A percentile compares a stretch with the other conserved stretches of the same genome.
phyloP scores from a whole-genome alignment of 2,113 vertebrate genomes.

The Passer domesticus region DNA sequence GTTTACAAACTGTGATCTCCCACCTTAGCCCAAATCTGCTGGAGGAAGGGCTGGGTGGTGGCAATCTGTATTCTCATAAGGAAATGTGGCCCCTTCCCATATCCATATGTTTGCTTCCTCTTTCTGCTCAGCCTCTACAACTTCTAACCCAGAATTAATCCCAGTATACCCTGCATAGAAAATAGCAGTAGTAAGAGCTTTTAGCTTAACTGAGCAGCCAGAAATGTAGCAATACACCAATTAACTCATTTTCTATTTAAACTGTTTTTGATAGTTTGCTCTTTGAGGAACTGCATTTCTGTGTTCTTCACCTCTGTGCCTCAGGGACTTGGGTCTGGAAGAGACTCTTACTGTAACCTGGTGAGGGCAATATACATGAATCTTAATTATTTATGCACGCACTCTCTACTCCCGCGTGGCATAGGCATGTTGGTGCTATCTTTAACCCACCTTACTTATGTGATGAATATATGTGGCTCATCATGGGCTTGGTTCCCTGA shows the following conservation, averaged over 20 bases:
- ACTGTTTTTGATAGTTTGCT: not conserved
- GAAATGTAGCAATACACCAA: not conserved
- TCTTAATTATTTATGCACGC: not conserved
- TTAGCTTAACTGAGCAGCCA: not conserved
- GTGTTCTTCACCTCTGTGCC: not conserved
- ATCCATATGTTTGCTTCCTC: rapidly evolving
- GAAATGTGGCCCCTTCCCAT: not conserved
- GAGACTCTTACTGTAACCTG: not conserved
- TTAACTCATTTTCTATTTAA: not conserved
- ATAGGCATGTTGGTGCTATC: not conserved
- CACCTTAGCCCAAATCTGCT: not conserved
- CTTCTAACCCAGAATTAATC: not conserved
- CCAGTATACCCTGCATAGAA: not conserved
- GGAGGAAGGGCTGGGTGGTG: not conserved
- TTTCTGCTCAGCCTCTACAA: not conserved
- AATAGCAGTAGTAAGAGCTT: not conserved
- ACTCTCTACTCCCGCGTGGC: not conserved
- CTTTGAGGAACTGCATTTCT: not conserved
- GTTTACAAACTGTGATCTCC: not conserved
- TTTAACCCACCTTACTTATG: not conserved
- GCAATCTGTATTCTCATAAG: not conserved
- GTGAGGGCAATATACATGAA: not conserved
- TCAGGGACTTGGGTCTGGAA: not conserved
- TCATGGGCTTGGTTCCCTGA: not conserved
- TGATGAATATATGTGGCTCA: rapidly evolving